phyloP scores from a whole-genome alignment of 2,797 vertebrate species.

The Phataginus tricuspis region DNA sequence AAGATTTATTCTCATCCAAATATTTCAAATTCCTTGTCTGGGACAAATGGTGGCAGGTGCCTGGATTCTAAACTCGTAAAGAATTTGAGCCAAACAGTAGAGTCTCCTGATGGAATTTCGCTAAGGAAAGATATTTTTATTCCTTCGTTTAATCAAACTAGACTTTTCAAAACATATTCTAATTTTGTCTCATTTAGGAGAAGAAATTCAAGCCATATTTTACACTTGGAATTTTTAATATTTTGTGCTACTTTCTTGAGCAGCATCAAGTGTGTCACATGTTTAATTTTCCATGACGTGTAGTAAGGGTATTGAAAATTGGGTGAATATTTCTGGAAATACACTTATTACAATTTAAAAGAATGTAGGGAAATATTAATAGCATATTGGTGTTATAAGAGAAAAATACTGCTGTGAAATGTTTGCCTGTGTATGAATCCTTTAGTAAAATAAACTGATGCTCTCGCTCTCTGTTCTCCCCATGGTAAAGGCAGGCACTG shows the following conservation, averaged over 20 bases:
- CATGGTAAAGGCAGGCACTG: background rate
- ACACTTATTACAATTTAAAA: background rate
- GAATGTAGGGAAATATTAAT: background rate
- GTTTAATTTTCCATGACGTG: background rate
- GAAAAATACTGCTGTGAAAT: background rate
- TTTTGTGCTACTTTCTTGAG: constrained; percentile 5
- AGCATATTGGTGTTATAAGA: background rate
- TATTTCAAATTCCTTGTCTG: constrained; percentile 23
- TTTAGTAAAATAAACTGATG: background rate
- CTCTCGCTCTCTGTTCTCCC: background rate
- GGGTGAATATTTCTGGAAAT: background rate
- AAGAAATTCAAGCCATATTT: constrained; percentile 30
- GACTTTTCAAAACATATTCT: constrained; percentile 17
- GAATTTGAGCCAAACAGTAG: background rate
- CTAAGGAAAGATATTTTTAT: background rate
- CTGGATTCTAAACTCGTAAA: background rate
- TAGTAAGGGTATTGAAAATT: background rate
- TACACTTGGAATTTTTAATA: background rate
- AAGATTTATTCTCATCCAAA: background rate
- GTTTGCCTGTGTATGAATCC: background rate
- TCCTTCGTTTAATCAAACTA: background rate
- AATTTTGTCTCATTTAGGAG: background rate
- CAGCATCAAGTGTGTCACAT: background rate
- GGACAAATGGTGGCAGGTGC: background rate
- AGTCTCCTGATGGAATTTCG: background rate